Percentiles rank a stretch among this genome's conserved stretches.
These are phyloP conservation scores for Teinopalpus imperialis DNA, from an alignment of 2,888 invertebrate genomes.

Conservation along the genomic window DNA sequence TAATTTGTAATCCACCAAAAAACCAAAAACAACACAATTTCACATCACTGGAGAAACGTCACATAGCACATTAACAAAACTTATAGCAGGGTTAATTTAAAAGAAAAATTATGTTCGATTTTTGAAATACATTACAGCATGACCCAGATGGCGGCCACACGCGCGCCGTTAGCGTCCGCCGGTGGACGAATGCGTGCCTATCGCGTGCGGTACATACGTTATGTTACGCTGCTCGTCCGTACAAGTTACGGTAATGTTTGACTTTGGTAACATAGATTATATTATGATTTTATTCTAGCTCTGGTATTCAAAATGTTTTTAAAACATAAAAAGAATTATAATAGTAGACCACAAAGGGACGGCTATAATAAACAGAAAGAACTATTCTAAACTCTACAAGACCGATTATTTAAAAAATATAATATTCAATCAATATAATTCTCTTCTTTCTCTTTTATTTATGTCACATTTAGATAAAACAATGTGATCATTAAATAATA, in stretches of 20 bases:
- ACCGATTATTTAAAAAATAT: too few species aligned
- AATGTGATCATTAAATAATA: too few species aligned
- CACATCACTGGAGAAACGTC: conserved; percentile 27
- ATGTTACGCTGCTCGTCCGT: conserved; percentile 44
- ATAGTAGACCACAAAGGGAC: too few species aligned
- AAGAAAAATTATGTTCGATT: conserved; percentile 37
- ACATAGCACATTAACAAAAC: conserved; percentile 3
- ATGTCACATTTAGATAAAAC: too few species aligned
- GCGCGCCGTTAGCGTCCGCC: conserved; percentile 53
- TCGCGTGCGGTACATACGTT: conserved; percentile 43
- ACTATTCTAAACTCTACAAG: too few species aligned
- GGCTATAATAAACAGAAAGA: too few species aligned
- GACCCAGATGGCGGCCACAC: conserved; percentile 49
- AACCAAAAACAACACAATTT: conserved; percentile 26
- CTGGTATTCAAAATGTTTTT: conserved; percentile 21
- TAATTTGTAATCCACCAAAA: conserved; percentile 31
- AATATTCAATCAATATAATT: too few species aligned
- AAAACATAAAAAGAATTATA: too few species aligned
- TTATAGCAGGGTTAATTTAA: conserved; percentile 3
- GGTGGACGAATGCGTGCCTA: conserved; percentile 57
- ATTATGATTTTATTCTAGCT: conserved; percentile 6
- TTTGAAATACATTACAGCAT: conserved; percentile 45
- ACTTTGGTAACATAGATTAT: conserved; percentile 38
- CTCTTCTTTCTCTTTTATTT: too few species aligned
- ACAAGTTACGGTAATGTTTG: conserved; percentile 58